Evolutionary conservation across 1,140 invertebrate genomes (phyloP), one percentile per base, ranked within the genome.

Genomic region (Acromyrmex heyeri): DNA sequence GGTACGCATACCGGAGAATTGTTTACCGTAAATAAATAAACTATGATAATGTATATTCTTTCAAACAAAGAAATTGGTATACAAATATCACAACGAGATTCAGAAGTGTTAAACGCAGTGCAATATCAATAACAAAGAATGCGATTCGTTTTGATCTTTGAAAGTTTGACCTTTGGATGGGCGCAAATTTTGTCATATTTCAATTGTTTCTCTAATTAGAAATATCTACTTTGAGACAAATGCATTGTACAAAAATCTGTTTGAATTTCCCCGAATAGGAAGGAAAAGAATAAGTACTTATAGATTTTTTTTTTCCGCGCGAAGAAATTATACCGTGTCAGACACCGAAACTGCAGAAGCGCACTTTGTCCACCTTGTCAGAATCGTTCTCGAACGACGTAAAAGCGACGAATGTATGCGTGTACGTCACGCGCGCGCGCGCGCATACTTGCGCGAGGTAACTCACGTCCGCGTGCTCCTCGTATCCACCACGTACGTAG

Each of bases 401-500:
- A 44, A 50, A 27, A 78, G 27, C 75, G 50, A 53, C 38, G 79
- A 76, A 67, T 77, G 70, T 81, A 61, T 75, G 79, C 65, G 72
- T 77, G 87, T 64, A 67, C 5, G 44, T 21, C n/a, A 67, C 34
- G 86, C 62, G 62, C 77, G 73, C 65, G 73, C 65, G 21, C 21
- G 24, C 24, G 69, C 61, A 86, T 72, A 89, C 81, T 86, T 83
- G 77, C 87, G 57, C 79, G 87, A 69, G 79, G 82, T 82, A 89
- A 87, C 73, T 89, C 88, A 87, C 85, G 87, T 89, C 72, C 88
- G 59, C 77, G 78, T 89, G 57, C 75, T 77, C 70, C 88, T 90
- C 78, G 83, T 83, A 86, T 67, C 88, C 89, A 75, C 73, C 87
- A 85, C 78, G 78, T 89, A 90, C 78, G 85, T 89, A 89, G 83